Evolutionary conservation across 2,797 vertebrate species (phyloP).

Genomic region (Chelon labrosus): DNA sequence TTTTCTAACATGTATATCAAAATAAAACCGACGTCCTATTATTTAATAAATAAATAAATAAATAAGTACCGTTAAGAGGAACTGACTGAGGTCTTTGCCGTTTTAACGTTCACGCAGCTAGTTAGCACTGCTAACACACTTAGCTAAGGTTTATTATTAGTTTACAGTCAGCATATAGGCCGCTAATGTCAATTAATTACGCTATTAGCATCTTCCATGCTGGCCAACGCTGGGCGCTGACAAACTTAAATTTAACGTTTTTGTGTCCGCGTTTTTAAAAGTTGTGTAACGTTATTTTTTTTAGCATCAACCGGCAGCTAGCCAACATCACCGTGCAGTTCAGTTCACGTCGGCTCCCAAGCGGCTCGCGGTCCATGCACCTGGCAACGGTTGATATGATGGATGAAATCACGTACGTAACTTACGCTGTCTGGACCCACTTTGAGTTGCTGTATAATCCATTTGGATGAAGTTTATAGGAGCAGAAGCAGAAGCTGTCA

Average conservation of each 20-base stretch:
- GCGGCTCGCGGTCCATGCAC: background rate
- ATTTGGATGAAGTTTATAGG: constrained; percentile 48
- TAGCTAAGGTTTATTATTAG: background rate
- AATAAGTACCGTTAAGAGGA: background rate
- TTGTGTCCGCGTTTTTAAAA: background rate
- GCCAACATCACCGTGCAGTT: constrained; percentile 4
- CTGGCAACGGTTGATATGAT: background rate
- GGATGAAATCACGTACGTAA: constrained; percentile 80
- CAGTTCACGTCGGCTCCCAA: background rate
- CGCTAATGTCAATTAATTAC: background rate
- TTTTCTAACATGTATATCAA: background rate
- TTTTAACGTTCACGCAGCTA: background rate
- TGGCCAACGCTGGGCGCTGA: too few species aligned
- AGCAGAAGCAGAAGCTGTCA: background rate
- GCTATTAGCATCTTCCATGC: rapidly evolving
- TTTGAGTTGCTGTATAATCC: constrained; percentile 76
- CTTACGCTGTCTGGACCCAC: constrained; percentile 88
- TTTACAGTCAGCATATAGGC: background rate
- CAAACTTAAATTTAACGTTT: background rate
- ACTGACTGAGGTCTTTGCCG: background rate
- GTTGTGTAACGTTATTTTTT: background rate
- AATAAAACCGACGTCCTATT: too few species aligned
- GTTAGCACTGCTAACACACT: constrained; percentile 8
- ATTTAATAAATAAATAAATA: too few species aligned
- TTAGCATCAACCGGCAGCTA: background rate